Evolutionary conservation across 2,113 vertebrate species (phyloP).

Genomic region (Thryonomys swinderianus): DNA sequence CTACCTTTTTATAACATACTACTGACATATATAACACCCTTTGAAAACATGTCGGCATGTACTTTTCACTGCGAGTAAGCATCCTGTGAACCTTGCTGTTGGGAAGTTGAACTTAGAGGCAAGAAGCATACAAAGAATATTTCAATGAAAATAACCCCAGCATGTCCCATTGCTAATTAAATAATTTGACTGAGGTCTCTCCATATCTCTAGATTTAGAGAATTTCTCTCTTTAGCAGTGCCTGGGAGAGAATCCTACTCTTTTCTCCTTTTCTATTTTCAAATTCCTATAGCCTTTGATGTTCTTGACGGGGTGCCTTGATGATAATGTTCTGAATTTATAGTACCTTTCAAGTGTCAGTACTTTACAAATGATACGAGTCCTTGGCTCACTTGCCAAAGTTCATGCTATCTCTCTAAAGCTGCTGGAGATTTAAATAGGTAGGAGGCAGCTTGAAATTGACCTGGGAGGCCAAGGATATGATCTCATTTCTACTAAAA

Average conservation of each 20-base stretch:
- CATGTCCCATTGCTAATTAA: constrained; percentile 38
- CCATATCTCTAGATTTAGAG: constrained; percentile 33
- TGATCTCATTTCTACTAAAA: constrained; percentile 69
- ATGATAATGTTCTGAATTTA: constrained; percentile 71
- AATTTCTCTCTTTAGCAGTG: constrained; percentile 31
- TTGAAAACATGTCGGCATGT: not conserved
- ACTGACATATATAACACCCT: not conserved
- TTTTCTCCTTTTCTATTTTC: constrained; percentile 64
- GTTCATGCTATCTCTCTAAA: constrained; percentile 31
- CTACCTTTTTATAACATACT: not conserved
- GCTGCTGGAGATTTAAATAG: constrained; percentile 67
- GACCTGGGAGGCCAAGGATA: constrained; percentile 62
- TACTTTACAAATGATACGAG: constrained; percentile 62
- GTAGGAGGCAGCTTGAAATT: constrained; percentile 62
- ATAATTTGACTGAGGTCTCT: constrained; percentile 44
- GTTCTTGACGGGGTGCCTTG: constrained; percentile 52
- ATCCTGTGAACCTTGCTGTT: not conserved
- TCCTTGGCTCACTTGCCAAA: constrained; percentile 12
- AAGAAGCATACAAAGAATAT: not conserved
- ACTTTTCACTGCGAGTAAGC: not conserved
- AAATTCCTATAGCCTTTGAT: constrained; percentile 65
- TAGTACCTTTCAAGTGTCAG: constrained; percentile 65
- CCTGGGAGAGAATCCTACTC: constrained; percentile 26
- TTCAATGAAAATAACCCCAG: not conserved
- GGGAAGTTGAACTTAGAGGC: not conserved